Percentiles rank a stretch among this genome's conserved stretches.
Conservation (phyloP, 2,888 invertebrate genomes). For the Cotesia congregata region DNA sequence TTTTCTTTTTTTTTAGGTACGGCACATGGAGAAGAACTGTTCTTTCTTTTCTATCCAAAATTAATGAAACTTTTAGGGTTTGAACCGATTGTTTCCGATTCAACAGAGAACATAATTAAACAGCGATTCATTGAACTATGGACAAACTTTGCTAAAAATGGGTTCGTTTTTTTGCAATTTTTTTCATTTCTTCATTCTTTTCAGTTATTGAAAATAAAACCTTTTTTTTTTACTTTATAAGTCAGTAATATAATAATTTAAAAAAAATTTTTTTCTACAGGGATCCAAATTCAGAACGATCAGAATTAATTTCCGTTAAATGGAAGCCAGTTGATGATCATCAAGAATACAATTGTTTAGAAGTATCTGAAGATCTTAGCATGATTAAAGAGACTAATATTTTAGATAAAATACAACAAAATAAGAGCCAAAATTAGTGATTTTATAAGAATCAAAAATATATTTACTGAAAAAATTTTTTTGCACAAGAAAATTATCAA, state of each 20-base stretch:
- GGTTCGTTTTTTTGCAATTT: slow-evolving; percentile 48
- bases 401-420: neutral
- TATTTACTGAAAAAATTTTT: too few relatives aligned
- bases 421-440: too few relatives aligned
- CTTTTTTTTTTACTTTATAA: neutral
- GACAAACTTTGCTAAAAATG: slow-evolving; percentile 66
- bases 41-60: slow-evolving; percentile 55
- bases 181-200: neutral
- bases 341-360: neutral
- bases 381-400: neutral
- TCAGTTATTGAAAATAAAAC: too few relatives aligned
- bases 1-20: slow-evolving; percentile 6
- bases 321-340: neutral
- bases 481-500: too few relatives aligned
- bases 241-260: neutral
- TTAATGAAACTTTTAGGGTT: slow-evolving; percentile 40
- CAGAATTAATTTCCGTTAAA: neutral
- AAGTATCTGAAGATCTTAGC: neutral
- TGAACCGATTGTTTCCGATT: slow-evolving; percentile 38
- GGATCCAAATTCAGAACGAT: slow-evolving; percentile 2
- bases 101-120: slow-evolving; percentile 49
- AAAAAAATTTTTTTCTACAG: neutral
- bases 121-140: slow-evolving; percentile 61
- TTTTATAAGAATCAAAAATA: too few relatives aligned
- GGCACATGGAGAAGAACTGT: slow-evolving; percentile 59